Base-by-base conservation (phyloP, 2,113 vertebrate genomes). In the Rhinoderma darwinii region DNA sequence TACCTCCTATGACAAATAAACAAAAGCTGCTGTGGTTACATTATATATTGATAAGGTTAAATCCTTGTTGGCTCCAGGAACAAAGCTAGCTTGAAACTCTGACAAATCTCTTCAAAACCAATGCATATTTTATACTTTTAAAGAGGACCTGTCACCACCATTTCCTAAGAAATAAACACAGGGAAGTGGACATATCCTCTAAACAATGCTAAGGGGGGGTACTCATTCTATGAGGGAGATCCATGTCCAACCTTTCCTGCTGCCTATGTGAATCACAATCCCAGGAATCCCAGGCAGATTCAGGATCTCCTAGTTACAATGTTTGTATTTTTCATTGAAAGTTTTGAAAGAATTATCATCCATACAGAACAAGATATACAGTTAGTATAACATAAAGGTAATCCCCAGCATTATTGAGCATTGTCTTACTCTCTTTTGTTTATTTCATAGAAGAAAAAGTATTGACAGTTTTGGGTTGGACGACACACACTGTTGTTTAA, bases 21-120 rank as follows among this genome's bases (percentile, higher is more conserved):
- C 68, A 72, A 72, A 72, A 72, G 68, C 68, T 72, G 68, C 68
- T 72, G 68, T 72, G 68, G 68, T 72, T 72, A 72, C 68, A 72
- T 72, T 72, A 72, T 25, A 72, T 72, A 72, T 72, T 72, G 68
- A 72, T 72, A 39, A 72, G 68, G 18, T 39, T 39, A 72, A 72
- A 72, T 72, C 68, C 68, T 72, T 39, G 68, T 41, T 72, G 68
- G 68, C 37, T 72, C 37, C 68, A 72, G 37, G 68, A 72, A 72
- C 68, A 41, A 72, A 72, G 68, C 68, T 41, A 72, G 68, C 68
- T 72, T 41, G 35, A 72, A 72, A 72, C 68, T 70, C 66, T 39
- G 18, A 72, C 68, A 72, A 72, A 41, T 72, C 68, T 72, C 18
- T 41, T 72, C 20, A 41, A 72, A 37, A 41, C 68, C 68, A 72